Percentiles rank a stretch among this genome's conserved stretches.
Evolutionary conservation across 1,140 invertebrate species (phyloP).

Genomic region (Conopomorpha cramerella): DNA sequence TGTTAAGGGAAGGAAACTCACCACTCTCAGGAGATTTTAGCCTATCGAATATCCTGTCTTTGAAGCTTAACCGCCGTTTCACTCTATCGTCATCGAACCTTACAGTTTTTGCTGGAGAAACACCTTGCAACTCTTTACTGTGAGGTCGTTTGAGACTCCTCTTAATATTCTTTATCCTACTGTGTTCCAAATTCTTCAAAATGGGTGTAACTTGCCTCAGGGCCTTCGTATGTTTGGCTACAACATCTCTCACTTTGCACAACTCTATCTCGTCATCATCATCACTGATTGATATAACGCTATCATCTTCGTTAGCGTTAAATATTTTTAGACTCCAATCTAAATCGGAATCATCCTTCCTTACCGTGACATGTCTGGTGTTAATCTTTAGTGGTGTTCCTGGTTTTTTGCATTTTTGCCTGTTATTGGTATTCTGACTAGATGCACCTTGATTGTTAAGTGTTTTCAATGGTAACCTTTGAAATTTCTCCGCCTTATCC

Average conservation of each 20-base stretch:
- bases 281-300: slow-evolving; percentile 10
- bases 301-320: slow-evolving; percentile 13
- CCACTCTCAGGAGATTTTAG: too few relatives aligned
- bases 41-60: too few relatives aligned
- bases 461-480: too few relatives aligned
- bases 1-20: too few relatives aligned
- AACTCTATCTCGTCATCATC: too few relatives aligned
- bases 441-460: too few relatives aligned
- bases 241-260: slow-evolving; percentile 22
- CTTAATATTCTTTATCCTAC: slow-evolving; percentile 31
- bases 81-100: too few relatives aligned
- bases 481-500: too few relatives aligned
- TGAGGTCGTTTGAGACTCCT: slow-evolving; percentile 37
- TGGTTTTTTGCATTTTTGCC: slow-evolving; percentile 8
- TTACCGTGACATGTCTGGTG: slow-evolving; percentile 21
- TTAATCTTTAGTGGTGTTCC: slow-evolving; percentile 12
- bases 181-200: slow-evolving; percentile 14
- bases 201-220: slow-evolving; percentile 15
- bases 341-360: slow-evolving; percentile 17
- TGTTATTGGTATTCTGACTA: slow-evolving; percentile 1
- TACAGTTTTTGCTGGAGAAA: too few relatives aligned
- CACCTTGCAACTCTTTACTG: slow-evolving; percentile 31
- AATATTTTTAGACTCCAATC: slow-evolving; percentile 24
- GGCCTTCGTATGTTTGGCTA: slow-evolving; percentile 4
- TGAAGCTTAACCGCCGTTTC: too few relatives aligned